Base-by-base conservation (phyloP, 1,140 invertebrate genomes). In the Drosophila ercepeae region DNA sequence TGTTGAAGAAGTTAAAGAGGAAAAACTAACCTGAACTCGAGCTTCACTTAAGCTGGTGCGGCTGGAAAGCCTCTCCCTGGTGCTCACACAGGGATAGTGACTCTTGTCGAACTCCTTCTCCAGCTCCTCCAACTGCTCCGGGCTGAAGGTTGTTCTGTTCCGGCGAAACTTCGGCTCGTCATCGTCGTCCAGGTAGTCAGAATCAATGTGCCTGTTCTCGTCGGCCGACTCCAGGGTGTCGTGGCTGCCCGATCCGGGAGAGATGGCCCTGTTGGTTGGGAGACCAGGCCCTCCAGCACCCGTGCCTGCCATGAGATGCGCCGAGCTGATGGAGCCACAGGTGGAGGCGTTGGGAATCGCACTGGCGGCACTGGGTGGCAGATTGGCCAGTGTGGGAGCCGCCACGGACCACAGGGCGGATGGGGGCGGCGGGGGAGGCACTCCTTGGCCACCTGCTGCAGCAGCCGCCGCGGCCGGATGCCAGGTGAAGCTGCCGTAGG, bases 21-120 rank as follows among this genome's bases (percentile, higher is more conserved):
- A n/a, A n/a, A 7, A 4, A 48, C 92, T 93, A 93, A 99, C 98
- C 96, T 99, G 98, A 8, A 99, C 98, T 91, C 98, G 93, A 3
- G 98, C 97, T 92, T 99, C 98, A n/a, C 97, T 98, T 8, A 99
- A 92, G 7, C 96, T 97, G 0, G 97, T 99, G 91, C 98, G 97
- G 48, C 96, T 96, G 0, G 98, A 97, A 16, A 99, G 93, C 53
- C 97, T 92, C 89, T 99, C 98, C 41, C 98, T 93, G 0, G 97
- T 98, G 29, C 96, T 97, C 3, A 99, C 97, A 90, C 98, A 98
- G 1, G 98, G 98, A 91, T 99, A 99, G 91, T 99, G 98, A 42
- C 96, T 98, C 88, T 98, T 96, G 90, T 98, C 97, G 91, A 99
- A 99, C 91, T 99, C 97, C 89, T 98, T 97, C 90, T 99, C 98